These are phyloP conservation scores for Pedicia rivosa DNA, from an alignment of 2,888 invertebrate species.

Conservation along the genomic window DNA sequence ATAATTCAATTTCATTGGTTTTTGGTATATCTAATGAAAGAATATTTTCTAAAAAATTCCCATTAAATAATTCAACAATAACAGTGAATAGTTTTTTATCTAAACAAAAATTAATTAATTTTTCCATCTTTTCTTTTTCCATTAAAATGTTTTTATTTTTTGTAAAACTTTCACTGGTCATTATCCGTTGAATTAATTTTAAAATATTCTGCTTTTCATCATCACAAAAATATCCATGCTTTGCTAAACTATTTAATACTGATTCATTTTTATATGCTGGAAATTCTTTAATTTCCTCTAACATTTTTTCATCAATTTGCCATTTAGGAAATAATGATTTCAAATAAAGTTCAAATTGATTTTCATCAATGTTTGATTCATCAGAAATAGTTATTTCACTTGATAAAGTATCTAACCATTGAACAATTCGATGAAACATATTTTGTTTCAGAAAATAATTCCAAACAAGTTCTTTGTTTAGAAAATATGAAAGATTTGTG, in stretches of 20 bases:
- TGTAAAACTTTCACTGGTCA: too few relatives aligned
- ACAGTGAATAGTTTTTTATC: too few relatives aligned
- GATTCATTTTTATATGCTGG: not conserved
- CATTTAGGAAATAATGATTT: not conserved
- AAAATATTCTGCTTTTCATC: too few relatives aligned
- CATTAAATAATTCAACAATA: too few relatives aligned
- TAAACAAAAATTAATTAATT: too few relatives aligned
- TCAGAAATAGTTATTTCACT: not conserved
- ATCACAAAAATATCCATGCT: not conserved
- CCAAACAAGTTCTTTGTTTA: not conserved
- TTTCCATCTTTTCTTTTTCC: too few relatives aligned
- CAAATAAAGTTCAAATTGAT: not conserved
- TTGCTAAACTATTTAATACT: constrained; percentile 2
- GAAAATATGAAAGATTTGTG: not conserved
- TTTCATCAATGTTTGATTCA: not conserved
- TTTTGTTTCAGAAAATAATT: not conserved
- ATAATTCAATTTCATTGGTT: too few relatives aligned
- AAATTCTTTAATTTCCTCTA: not conserved
- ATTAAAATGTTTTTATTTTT: too few relatives aligned
- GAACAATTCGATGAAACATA: not conserved
- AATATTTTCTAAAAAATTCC: too few relatives aligned
- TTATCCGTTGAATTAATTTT: not conserved
- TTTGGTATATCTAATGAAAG: too few relatives aligned
- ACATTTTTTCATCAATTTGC: not conserved
- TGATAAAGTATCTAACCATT: not conserved